Evolutionary conservation across 2,797 vertebrate genomes (phyloP), one percentile per base, ranked within the genome.

Genomic region (Sciurus vulgaris): DNA sequence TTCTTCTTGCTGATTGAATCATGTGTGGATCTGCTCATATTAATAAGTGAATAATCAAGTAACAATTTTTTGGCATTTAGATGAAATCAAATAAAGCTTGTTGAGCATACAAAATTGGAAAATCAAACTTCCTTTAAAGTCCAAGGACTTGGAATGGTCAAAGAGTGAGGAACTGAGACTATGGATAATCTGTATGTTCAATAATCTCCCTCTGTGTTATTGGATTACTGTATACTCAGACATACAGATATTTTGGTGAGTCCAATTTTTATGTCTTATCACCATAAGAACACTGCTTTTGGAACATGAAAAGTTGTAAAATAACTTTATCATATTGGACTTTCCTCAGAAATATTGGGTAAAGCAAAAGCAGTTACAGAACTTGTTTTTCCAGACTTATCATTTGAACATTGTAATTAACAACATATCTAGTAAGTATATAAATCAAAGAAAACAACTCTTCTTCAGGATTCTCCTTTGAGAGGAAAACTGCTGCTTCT

Each of bases 391-490:
- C 86, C 38, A 93, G 38, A 82, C 61, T 96, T 85, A 97, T 30
- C 87, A 97, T 92, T 95, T 79, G 89, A 92, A 92, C 35, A 97
- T 97, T 86, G 54, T 95, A 97, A 97, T 97, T 92, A 98, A 95
- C 82, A 96, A 77, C 72, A 41, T 3, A 26, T 84, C 79, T 7
- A 54, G 59, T 92, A 89, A 97, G 69, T 95, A 93, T 94, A 97
- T 97, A 98, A 98, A 98, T 97, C 97, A 98, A 90, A 92, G 26
- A 72, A 77, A 98, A 91, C 89, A 97, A 97, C 70, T 97, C 96
- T 96, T 97, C 97, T 97, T 72, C 79, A 97, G 51, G 56, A 88
- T 61, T 98, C 91, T 97, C 89, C 92, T 98, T 90, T 97, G 96
- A 97, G 97, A 98, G 90, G 63, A 98, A 98, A 98, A 47, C 74